Conservation (phyloP, 2,888 invertebrate species). For the Diarsia mendica region DNA sequence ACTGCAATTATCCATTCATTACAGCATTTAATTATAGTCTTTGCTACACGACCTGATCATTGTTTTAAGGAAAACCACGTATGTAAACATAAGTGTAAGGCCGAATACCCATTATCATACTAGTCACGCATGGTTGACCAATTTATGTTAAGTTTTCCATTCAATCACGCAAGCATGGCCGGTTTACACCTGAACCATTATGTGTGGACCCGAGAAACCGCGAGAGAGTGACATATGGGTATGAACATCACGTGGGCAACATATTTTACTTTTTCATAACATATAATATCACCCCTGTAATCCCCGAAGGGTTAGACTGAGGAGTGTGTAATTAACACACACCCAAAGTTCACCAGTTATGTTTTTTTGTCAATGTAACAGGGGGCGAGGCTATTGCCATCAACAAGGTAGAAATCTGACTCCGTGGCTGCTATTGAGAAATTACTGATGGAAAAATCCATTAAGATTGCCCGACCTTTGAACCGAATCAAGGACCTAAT, state of each 20-base stretch:
- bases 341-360: neutral
- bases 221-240: neutral
- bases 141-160: slow-evolving; percentile 57
- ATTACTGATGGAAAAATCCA: neutral
- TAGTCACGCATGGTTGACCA: slow-evolving; percentile 42
- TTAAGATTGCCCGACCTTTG: neutral
- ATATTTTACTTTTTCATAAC: neutral
- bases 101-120: slow-evolving; percentile 49
- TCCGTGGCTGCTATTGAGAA: neutral
- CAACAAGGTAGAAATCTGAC: neutral
- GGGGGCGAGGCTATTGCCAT: neutral
- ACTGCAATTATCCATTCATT: neutral
- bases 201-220: slow-evolving; percentile 8
- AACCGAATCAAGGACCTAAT: neutral
- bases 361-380: neutral
- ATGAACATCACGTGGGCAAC: neutral
- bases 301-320: neutral
- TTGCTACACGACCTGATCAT: neutral
- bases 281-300: neutral
- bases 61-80: slow-evolving; percentile 37
- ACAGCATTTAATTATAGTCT: neutral
- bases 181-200: slow-evolving; percentile 16
- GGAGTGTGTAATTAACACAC: neutral
- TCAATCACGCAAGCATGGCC: slow-evolving; percentile 41
- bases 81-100: slow-evolving; percentile 41